A percentile compares a stretch with the other conserved stretches of the same genome.
Conservation (phyloP, 2,113 vertebrate species). For the Ophiodon elongatus region DNA sequence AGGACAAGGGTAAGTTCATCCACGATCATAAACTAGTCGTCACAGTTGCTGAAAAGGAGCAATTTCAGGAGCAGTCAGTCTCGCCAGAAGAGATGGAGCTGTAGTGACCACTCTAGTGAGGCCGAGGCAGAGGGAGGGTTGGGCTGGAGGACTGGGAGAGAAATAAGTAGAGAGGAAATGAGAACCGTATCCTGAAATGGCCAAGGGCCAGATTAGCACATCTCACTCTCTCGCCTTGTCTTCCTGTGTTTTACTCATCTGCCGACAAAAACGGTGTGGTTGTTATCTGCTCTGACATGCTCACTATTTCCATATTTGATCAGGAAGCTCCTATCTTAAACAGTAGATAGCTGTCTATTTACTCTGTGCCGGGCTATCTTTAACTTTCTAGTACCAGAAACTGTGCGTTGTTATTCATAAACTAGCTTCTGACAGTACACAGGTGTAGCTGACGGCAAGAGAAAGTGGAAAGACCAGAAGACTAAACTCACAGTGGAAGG, state of each 20-base stretch:
- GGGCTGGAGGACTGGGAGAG: conserved; percentile 37
- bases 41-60: conserved; percentile 38
- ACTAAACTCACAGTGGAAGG: conserved; percentile 21
- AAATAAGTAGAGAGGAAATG: conserved; percentile 65
- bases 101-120: conserved; percentile 31
- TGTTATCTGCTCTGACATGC: conserved; percentile 20
- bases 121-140: conserved; percentile 34
- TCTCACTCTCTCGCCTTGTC: conserved; percentile 5
- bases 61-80: conserved; percentile 41
- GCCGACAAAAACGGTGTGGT: conserved; percentile 15
- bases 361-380: conserved; percentile 37
- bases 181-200: conserved; percentile 65
- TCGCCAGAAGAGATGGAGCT: conserved; percentile 34
- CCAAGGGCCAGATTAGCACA: conserved; percentile 53
- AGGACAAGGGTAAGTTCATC: conserved; percentile 93
- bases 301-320: conserved; percentile 51
- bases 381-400: conserved; percentile 38
- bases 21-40: not conserved
- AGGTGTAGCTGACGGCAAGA: conserved; percentile 43
- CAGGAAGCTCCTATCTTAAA: conserved; percentile 40
- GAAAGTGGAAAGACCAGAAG: conserved; percentile 23
- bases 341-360: conserved; percentile 34
- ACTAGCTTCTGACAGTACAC: conserved; percentile 24
- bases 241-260: conserved; percentile 22
- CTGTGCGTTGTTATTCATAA: conserved; percentile 48